Conservation (phyloP, 2,888 invertebrate species). For the Creontiades dilutus region DNA sequence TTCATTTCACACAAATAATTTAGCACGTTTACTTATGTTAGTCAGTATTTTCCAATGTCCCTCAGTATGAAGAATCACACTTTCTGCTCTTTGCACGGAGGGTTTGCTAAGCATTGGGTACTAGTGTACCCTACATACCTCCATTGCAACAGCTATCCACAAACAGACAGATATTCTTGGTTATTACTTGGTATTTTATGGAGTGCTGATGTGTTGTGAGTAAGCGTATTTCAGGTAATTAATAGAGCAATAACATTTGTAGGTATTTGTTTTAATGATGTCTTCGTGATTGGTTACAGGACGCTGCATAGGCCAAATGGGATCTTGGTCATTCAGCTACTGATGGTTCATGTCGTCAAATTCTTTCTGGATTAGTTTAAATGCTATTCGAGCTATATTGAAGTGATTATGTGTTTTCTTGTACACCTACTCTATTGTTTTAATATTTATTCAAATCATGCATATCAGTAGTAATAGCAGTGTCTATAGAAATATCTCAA, state of each 20-base stretch:
- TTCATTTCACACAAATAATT: no score
- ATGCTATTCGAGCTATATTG: slow-evolving; percentile 48
- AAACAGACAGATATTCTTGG: no score
- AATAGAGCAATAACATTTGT: not conserved
- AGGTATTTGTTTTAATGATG: no score
- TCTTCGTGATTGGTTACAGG: slow-evolving; percentile 78
- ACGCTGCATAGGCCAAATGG: slow-evolving; percentile 91
- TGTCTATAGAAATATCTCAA: slow-evolving; percentile 44
- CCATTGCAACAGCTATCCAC: no score
- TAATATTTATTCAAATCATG: slow-evolving; percentile 56
- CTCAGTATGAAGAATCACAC: no score
- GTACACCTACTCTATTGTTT: slow-evolving; percentile 31
- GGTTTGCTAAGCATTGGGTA: no score
- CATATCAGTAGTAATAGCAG: slow-evolving; percentile 64
- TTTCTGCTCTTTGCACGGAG: no score
- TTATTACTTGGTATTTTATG: no score
- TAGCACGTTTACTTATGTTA: no score
- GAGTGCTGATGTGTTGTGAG: no score
- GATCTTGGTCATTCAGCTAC: slow-evolving; percentile 87
- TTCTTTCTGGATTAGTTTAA: slow-evolving; percentile 38
- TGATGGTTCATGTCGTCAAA: slow-evolving; percentile 75
- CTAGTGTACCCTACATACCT: no score
- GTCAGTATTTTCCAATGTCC: no score
- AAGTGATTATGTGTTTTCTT: slow-evolving; percentile 46
- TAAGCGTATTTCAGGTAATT: not conserved